Conservation (phyloP, 2,888 invertebrate species). For the Archips xylosteana region DNA sequence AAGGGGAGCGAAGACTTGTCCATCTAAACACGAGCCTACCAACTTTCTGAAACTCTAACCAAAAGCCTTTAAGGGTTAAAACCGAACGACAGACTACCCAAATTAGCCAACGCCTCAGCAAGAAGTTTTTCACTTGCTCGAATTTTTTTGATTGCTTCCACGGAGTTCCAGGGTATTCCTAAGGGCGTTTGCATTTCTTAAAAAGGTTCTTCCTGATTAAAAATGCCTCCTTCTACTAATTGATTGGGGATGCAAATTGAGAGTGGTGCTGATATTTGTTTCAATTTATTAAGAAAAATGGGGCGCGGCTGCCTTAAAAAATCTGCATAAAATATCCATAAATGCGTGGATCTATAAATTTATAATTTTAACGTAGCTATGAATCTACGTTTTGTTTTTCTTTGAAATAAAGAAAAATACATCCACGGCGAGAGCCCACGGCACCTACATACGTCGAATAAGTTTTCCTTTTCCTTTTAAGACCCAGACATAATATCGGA, state of each 20-base stretch:
- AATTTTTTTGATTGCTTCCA: conserved; percentile 59
- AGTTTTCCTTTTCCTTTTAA: conserved; percentile 4
- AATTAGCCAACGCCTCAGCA: background rate
- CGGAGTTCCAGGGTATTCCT: conserved; percentile 53
- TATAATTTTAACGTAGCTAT: background rate
- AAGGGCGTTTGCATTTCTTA: conserved; percentile 44
- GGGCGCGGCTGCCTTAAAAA: background rate
- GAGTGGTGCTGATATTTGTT: conserved; percentile 16
- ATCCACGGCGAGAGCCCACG: background rate
- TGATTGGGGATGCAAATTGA: conserved; percentile 17
- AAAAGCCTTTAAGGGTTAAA: conserved; percentile 3
- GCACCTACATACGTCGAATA: background rate
- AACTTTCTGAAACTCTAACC: conserved; percentile 6
- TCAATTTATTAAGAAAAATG: conserved; percentile 8
- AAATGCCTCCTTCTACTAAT: conserved; percentile 22
- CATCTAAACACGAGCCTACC: conserved; percentile 37
- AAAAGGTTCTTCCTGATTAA: conserved; percentile 47
- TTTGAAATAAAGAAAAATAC: conserved; percentile 1
- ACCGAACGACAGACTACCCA: background rate
- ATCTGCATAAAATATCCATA: background rate
- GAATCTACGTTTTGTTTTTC: background rate
- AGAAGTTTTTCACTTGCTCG: conserved; percentile 48
- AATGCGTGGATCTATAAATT: background rate
- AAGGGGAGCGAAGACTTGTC: conserved; percentile 46
- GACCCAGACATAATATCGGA: background rate